These are phyloP conservation scores for Crenichthys baileyi DNA, from an alignment of 2,797 vertebrate genomes.

Conservation along the genomic window DNA sequence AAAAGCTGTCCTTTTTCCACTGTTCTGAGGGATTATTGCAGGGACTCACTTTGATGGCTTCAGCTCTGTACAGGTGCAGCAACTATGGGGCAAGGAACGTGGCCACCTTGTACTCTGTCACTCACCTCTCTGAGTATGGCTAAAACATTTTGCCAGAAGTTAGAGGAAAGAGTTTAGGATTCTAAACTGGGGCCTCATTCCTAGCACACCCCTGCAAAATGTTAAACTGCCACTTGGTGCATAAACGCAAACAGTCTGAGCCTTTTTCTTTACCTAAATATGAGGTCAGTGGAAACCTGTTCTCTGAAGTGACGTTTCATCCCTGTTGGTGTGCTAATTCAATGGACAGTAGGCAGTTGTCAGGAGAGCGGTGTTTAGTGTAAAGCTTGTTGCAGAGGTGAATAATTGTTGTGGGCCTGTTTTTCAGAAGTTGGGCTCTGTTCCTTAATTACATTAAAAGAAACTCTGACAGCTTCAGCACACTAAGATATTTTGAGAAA, in stretches of 20 bases:
- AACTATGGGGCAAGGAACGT: not conserved
- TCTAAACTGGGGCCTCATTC: not conserved
- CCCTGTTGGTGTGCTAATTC: not conserved
- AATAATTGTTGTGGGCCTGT: not conserved
- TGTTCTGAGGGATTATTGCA: not conserved
- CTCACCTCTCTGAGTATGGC: not conserved
- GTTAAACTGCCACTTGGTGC: not conserved
- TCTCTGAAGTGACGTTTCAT: not conserved
- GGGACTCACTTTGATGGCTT: not conserved
- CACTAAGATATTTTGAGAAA: not conserved
- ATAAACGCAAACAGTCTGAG: not conserved
- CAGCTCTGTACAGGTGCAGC: not conserved
- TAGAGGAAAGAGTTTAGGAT: not conserved
- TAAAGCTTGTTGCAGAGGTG: not conserved
- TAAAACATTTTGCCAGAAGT: not conserved
- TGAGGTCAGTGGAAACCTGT: not conserved
- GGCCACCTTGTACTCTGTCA: not conserved
- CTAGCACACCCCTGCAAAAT: not conserved
- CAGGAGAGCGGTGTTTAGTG: not conserved
- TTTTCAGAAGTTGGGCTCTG: too few relatives aligned
- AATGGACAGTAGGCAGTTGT: not conserved
- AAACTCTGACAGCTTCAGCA: not conserved
- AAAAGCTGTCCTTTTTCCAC: not conserved
- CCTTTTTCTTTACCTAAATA: not conserved
- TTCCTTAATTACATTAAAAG: not conserved